phyloP scores from a whole-genome alignment of 2,797 vertebrate species.

The Anabas testudineus region DNA sequence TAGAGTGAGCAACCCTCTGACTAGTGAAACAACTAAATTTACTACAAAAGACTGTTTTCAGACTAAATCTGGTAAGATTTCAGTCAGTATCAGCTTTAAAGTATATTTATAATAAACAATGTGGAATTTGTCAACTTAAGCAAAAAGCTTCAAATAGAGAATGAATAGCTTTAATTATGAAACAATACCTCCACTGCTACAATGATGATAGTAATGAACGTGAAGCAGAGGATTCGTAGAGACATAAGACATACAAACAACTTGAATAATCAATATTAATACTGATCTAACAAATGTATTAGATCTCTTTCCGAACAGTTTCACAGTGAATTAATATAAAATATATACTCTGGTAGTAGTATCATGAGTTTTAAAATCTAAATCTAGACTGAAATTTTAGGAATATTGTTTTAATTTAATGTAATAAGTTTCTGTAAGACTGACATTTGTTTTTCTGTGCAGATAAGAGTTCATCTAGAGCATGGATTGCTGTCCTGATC shows the following conservation, averaged over 20 bases:
- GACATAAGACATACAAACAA: no score
- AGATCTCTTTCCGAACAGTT: no score
- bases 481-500: background rate
- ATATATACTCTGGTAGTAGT: background rate
- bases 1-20: conserved; percentile 63
- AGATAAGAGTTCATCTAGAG: background rate
- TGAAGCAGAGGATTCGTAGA: no score
- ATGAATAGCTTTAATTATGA: no score
- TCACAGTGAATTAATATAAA: background rate
- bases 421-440: background rate
- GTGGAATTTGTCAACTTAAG: no score
- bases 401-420: no score
- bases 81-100: no score
- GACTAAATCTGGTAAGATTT: conserved; percentile 60
- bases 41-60: conserved; percentile 65
- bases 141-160: background rate
- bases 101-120: background rate
- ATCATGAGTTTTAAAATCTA: background rate
- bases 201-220: no score
- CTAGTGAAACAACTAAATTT: conserved; percentile 29
- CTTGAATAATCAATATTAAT: no score
- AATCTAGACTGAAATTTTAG: background rate
- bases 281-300: no score
- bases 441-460: conserved; percentile 41
- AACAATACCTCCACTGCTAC: no score